Percentiles rank a stretch among this genome's conserved stretches.
These are phyloP conservation scores for Micoletzkya japonica DNA, from an alignment of 2,888 invertebrate genomes.

Conservation along the genomic window DNA sequence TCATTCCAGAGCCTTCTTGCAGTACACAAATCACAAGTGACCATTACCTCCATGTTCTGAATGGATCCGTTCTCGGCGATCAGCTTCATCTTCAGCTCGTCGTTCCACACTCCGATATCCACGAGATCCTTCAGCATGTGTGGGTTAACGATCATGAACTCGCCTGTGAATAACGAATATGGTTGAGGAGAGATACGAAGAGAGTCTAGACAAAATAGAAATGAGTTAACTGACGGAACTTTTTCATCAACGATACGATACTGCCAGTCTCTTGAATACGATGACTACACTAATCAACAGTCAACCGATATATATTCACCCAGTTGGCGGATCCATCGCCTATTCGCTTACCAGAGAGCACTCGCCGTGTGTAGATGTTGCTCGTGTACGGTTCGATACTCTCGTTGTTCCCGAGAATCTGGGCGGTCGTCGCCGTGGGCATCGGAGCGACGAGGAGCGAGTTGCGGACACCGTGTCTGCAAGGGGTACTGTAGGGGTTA, in stretches of 20 bases:
- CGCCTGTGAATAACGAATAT: slow-evolving; percentile 4
- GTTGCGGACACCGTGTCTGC: slow-evolving; percentile 82
- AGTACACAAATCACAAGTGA: neutral
- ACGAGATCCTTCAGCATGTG: slow-evolving; percentile 91
- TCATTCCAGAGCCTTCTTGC: no score
- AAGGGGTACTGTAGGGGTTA: neutral
- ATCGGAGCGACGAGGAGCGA: slow-evolving; percentile 91
- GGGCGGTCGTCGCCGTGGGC: slow-evolving; percentile 98
- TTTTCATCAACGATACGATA: no score
- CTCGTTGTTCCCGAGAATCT: slow-evolving; percentile 98
- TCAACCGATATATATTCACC: no score
- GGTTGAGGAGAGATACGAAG: no score
- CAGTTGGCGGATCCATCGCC: no score
- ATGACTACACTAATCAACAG: no score
- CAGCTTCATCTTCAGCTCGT: slow-evolving; percentile 90
- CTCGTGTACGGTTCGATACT: slow-evolving; percentile 97
- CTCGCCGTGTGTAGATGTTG: slow-evolving; percentile 90
- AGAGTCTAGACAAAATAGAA: no score
- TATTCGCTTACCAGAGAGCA: slow-evolving; percentile 78
- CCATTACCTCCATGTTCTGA: slow-evolving; percentile 69
- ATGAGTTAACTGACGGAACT: no score
- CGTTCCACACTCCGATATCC: slow-evolving; percentile 87
- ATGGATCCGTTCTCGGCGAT: slow-evolving; percentile 89
- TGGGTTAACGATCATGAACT: slow-evolving; percentile 84
- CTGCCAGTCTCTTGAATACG: no score